Base-by-base conservation (phyloP, 2,888 invertebrate species). In the Rhogogaster chlorosoma region DNA sequence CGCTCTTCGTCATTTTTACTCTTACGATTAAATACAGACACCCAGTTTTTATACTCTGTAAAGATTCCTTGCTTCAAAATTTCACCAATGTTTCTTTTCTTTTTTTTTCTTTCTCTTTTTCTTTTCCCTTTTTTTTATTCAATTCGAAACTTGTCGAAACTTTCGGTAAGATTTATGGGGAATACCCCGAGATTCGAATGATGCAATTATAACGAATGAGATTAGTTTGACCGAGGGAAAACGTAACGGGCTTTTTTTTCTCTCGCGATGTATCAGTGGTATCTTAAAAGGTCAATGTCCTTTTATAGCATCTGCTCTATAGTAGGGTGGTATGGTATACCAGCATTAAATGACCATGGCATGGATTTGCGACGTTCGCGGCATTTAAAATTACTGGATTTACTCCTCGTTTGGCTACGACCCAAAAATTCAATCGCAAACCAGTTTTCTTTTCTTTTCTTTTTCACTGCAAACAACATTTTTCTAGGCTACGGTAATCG, bases 271-370 rank as follows among this genome's bases (percentile, higher is more conserved):
- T 36, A 80, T 38, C 1, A 36, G 61, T 61, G 80, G 38, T 80
- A 38, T 80, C 57, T 57, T 26, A 61, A 80, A 80, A 80, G 80
- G 80, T 80, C 80, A 80, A 36, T 61, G 80, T 26, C 80, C 80
- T 80, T 80, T 80, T 80, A 80, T 57, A 36, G 80, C 80, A 80
- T 80, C 61, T 36, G n/a, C 38, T 67, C 26, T 67, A 67, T 26
- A 67, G 32, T 67, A 67, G 32, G 67, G 32, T 67, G 18, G 67
- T 67, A 80, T 80, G 61, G 80, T 36, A 38, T 61, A 57, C 32
- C 32, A 53, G 29, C 77, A 77, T 53, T 53, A 29, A 49, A 29
- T 77, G 80, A 61, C 80, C 61, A 80, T 80, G 80, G 80, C 80
- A 80, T 80, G 49, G 49, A 36, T 80, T 80, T 61, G 38, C 77